Evolutionary conservation across 2,888 invertebrate genomes (phyloP).

Genomic region (Podabrus alpinus): DNA sequence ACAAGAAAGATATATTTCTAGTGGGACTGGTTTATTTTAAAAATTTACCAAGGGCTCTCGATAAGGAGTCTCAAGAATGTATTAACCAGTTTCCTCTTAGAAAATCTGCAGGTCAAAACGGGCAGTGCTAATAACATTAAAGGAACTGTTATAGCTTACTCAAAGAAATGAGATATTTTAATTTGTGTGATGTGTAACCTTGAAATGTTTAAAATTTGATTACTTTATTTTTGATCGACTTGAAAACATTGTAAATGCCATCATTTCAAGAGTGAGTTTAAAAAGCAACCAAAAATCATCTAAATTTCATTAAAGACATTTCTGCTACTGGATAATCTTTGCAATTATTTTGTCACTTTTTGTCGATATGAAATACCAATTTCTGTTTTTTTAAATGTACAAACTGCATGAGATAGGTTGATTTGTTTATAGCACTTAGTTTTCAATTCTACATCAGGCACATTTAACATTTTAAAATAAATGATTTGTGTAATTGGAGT

Average conservation of each 20-base stretch:
- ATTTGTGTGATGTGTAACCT: neutral
- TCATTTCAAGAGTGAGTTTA: neutral
- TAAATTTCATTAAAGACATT: too few relatives aligned
- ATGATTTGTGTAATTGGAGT: neutral
- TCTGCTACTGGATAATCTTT: neutral
- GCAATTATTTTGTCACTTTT: neutral
- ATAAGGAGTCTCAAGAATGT: neutral
- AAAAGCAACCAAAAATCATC: neutral
- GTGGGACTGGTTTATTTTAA: neutral
- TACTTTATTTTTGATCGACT: neutral
- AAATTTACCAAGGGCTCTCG: too few relatives aligned
- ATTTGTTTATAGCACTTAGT: neutral
- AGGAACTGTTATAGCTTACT: neutral
- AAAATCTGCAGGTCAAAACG: neutral
- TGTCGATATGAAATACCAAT: neutral
- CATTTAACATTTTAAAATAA: neutral
- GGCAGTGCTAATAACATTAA: neutral
- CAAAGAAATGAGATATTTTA: neutral
- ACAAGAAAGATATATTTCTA: neutral
- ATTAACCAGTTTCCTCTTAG: neutral
- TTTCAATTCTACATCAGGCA: neutral
- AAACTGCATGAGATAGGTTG: neutral
- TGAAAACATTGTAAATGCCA: neutral
- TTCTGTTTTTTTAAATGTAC: neutral
- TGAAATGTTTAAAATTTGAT: neutral